These are phyloP conservation scores for Melanophora roralis DNA, from an alignment of 2,888 invertebrate genomes.

Conservation along the genomic window DNA sequence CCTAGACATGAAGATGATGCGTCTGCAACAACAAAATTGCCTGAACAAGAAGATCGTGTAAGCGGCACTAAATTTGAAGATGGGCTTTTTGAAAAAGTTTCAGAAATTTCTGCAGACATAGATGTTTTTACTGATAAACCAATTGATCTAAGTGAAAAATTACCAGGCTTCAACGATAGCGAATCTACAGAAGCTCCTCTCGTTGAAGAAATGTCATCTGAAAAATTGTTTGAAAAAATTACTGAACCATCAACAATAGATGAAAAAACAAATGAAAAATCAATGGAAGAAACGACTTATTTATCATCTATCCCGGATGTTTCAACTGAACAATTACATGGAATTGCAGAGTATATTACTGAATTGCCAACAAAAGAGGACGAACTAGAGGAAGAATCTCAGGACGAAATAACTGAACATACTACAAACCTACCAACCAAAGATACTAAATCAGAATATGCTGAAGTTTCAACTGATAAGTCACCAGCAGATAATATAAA, in stretches of 20 bases:
- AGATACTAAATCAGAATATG: not conserved
- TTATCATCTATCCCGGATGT: not conserved
- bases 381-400: not conserved
- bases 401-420: slow-evolving; percentile 10
- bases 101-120: not conserved
- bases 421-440: slow-evolving; percentile 9
- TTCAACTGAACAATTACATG: not conserved
- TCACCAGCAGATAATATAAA: slow-evolving; percentile 23
- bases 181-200: not conserved
- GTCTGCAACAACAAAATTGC: not conserved
- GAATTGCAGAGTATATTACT: not conserved
- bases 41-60: slow-evolving; percentile 4
- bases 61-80: not conserved
- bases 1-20: not conserved
- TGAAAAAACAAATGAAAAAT: slow-evolving; percentile 1
- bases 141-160: not conserved
- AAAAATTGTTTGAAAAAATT: not conserved
- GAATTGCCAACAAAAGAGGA: not conserved
- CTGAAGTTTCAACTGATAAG: slow-evolving; percentile 15
- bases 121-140: not conserved
- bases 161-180: not conserved
- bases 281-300: not conserved
- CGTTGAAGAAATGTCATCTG: not conserved
- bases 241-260: slow-evolving; percentile 1
- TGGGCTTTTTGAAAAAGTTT: not conserved